phyloP scores from a whole-genome alignment of 2,888 invertebrate species.

The Melipona bicolor region DNA sequence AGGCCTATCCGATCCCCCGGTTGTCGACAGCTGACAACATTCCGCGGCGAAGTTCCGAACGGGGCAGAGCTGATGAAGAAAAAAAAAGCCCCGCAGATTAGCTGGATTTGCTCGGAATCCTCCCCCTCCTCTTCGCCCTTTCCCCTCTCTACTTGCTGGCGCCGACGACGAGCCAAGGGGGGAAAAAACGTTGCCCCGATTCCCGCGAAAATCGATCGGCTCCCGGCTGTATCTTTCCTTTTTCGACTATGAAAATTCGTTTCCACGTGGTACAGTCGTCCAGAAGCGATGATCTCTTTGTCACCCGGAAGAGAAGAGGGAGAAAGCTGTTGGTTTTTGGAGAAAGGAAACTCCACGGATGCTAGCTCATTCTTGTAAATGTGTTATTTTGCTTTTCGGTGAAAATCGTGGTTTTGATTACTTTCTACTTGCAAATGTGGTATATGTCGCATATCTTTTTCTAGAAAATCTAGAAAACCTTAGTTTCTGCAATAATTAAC shows the following conservation, averaged over 20 bases:
- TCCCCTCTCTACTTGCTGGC: too few species aligned
- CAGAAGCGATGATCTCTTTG: background rate
- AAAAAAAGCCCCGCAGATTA: constrained; percentile 9
- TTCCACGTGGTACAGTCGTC: background rate
- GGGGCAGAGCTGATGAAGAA: background rate
- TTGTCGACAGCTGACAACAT: constrained; percentile 12
- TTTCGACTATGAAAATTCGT: background rate
- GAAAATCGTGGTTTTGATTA: background rate
- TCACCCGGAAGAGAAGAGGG: background rate
- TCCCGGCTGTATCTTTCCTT: background rate
- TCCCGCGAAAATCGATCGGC: background rate
- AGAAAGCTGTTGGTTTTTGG: background rate
- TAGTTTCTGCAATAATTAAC: too few species aligned
- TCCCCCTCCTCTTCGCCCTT: background rate
- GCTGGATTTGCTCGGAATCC: background rate
- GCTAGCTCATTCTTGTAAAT: background rate
- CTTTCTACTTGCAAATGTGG: too few species aligned
- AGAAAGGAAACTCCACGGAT: background rate
- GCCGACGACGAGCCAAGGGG: background rate
- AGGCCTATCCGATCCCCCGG: constrained; percentile 1
- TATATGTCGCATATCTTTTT: too few species aligned
- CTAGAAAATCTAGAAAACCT: too few species aligned
- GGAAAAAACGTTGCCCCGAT: background rate
- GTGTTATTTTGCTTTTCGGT: background rate
- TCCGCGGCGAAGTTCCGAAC: background rate